These are phyloP conservation scores for Corythoichthys intestinalis DNA, from an alignment of 2,113 vertebrate genomes.

Conservation along the genomic window DNA sequence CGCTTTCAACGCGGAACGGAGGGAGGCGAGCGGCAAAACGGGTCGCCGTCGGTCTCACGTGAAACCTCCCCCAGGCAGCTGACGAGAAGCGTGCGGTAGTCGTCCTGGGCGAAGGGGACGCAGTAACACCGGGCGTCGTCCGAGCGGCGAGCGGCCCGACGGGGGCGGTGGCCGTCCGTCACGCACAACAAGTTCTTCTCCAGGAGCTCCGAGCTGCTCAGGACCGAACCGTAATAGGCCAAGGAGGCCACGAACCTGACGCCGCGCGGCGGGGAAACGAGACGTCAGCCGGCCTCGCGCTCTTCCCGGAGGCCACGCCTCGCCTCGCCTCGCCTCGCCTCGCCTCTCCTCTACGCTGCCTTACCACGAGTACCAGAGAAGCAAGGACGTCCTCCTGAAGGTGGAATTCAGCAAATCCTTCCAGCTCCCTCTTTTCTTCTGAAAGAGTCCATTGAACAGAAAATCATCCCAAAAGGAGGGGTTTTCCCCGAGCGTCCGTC, in stretches of 20 bases:
- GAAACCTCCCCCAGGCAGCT: slow-evolving; percentile 87
- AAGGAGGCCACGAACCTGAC: slow-evolving; percentile 91
- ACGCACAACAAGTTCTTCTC: slow-evolving; percentile 83
- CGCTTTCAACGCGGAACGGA: neutral
- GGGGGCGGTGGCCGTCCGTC: slow-evolving; percentile 19
- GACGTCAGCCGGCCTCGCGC: neutral
- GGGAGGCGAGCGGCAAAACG: neutral
- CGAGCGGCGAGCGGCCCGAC: slow-evolving; percentile 46
- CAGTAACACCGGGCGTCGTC: slow-evolving; percentile 78
- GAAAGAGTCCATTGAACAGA: slow-evolving; percentile 6
- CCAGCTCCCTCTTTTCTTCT: slow-evolving; percentile 82
- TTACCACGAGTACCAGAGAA: slow-evolving; percentile 95
- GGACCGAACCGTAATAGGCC: slow-evolving; percentile 85
- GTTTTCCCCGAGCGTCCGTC: no score
- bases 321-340: no score
- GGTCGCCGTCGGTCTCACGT: slow-evolving; percentile 58
- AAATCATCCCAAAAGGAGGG: no score
- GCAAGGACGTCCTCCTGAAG: slow-evolving; percentile 81
- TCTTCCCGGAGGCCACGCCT: neutral
- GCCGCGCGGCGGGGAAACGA: neutral
- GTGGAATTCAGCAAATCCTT: slow-evolving; percentile 75
- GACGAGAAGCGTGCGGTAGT: slow-evolving; percentile 89
- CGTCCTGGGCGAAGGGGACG: slow-evolving; percentile 70
- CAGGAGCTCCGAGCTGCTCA: slow-evolving; percentile 87
- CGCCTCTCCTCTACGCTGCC: no score